Base-by-base conservation (phyloP, 2,888 invertebrate genomes). In the Diadromus collaris region DNA sequence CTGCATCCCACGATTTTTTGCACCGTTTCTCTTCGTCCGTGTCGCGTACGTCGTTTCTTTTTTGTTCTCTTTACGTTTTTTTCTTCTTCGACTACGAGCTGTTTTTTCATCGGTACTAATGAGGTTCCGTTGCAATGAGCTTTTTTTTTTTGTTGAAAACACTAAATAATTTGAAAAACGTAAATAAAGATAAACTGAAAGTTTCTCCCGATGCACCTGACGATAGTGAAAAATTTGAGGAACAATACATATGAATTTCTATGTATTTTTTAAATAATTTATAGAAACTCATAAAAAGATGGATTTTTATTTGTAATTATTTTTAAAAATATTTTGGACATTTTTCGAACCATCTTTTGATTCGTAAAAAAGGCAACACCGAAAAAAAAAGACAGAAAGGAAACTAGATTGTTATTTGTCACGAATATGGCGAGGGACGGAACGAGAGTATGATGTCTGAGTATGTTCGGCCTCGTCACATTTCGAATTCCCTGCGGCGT, bases 401-500 rank as follows among this genome's bases (percentile, higher is more conserved):
- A 38, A 16, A 2, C 6, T 10, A 27, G 21, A 41, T 32, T 19
- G 41, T 69, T 56, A 41, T 58, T 69, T 46, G 58, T 51, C 56
- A 74, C 48, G 67, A 27, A 74, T 29, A 10, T 58, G 65, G 41
- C 48, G 29, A 67, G 32, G 5, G 7, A 34, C 21, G 63, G 21
- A 21, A 54, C 27, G 65, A 60, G 58, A 67, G 34, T 38, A 58
- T 34, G 65, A 65, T 65, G 67, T 56, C 19, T 29, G 54, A 44
- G 71, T 54, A 63, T 13, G 38, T 38, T 63, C 71, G 71, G 71
- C 63, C 71, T 54, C 71, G 71, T 72, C 71, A 54, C 71, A 54
- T 72, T 72, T 72, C 41, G 54, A 63, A 72, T 72, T 63, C 71
- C 71, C 71, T 54, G 71, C 71, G 71, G 71, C 71, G 63, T 60